phyloP scores from a whole-genome alignment of 2,113 vertebrate species.

The Perca flavescens region DNA sequence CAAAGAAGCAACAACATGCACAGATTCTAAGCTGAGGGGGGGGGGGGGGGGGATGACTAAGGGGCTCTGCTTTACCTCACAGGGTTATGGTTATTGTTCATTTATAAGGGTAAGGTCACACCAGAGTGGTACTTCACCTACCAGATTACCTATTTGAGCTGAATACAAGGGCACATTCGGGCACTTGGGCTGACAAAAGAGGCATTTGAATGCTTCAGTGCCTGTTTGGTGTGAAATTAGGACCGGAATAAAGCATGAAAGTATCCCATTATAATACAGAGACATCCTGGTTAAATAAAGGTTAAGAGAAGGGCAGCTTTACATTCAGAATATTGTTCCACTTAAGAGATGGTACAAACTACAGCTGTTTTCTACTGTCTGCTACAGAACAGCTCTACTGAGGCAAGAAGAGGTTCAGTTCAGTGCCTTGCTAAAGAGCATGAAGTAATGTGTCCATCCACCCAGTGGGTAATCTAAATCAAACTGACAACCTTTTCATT shows the following conservation, averaged over 20 bases:
- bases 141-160: slow-evolving; percentile 9
- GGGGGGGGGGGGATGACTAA: not conserved
- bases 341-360: not conserved
- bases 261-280: not conserved
- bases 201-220: slow-evolving; percentile 6
- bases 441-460: slow-evolving; percentile 9
- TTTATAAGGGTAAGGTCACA: slow-evolving; percentile 2
- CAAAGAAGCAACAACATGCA: not conserved
- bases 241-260: slow-evolving; percentile 12
- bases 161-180: slow-evolving; percentile 10
- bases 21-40: not conserved
- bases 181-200: slow-evolving; percentile 19
- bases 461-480: not conserved
- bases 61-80: not conserved
- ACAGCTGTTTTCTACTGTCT: not conserved
- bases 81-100: not conserved
- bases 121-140: not conserved
- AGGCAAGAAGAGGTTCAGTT: slow-evolving; percentile 16
- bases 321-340: slow-evolving; percentile 6
- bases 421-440: slow-evolving; percentile 23
- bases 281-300: slow-evolving; percentile 17
- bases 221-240: slow-evolving; percentile 14
- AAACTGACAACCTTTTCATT: slow-evolving; percentile 29
- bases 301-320: slow-evolving; percentile 18
- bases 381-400: slow-evolving; percentile 1